Evolutionary conservation across 2,113 vertebrate genomes (phyloP).

Genomic region (Rhea pennata): DNA sequence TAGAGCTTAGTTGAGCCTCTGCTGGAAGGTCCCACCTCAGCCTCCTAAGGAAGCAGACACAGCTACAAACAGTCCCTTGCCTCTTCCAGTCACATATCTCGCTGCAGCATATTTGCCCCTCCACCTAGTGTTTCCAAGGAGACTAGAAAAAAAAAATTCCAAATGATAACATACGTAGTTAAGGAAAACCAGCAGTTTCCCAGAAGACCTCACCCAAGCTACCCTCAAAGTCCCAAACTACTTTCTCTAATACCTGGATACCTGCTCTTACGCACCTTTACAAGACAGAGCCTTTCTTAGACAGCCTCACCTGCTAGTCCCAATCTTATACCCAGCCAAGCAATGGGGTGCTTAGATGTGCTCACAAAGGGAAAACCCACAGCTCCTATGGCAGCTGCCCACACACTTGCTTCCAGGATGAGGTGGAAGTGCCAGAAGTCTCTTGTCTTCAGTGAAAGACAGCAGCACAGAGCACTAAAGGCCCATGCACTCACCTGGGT

Average conservation of each 20-base stretch:
- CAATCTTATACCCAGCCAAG: neutral
- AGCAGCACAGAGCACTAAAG: neutral
- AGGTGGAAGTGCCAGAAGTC: accelerated
- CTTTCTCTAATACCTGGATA: accelerated
- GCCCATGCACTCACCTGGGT: accelerated
- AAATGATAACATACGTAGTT: neutral
- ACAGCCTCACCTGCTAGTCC: accelerated
- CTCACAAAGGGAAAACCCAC: accelerated
- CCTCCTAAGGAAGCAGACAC: neutral
- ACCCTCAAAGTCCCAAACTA: neutral
- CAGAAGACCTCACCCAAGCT: neutral
- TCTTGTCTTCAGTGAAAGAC: accelerated
- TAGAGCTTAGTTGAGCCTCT: neutral
- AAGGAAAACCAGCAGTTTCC: neutral
- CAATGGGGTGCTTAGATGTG: accelerated
- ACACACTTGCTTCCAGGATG: accelerated
- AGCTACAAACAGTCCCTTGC: neutral
- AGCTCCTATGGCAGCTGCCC: neutral
- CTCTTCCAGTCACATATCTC: neutral
- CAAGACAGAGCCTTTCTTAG: neutral
- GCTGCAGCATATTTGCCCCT: neutral
- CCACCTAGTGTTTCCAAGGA: neutral
- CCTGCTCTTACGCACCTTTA: neutral
- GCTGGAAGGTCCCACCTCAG: neutral
- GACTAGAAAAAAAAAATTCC: neutral